phyloP scores from a whole-genome alignment of 2,797 vertebrate genomes.

The Pseudochirops cupreus region DNA sequence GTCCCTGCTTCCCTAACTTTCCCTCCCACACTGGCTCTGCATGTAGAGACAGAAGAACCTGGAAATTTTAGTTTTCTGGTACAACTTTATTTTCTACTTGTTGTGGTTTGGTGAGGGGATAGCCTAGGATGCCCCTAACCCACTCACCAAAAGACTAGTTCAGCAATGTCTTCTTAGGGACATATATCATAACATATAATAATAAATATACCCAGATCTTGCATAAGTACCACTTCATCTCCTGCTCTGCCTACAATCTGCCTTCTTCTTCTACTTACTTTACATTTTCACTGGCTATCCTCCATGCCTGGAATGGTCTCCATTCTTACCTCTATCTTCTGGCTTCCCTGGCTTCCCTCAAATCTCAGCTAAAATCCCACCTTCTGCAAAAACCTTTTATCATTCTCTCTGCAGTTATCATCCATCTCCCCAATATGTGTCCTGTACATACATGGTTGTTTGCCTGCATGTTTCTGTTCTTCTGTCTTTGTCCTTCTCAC shows the following conservation, averaged over 20 bases:
- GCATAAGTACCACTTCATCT: not conserved
- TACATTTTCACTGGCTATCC: not conserved
- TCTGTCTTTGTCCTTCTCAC: not conserved
- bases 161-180: not conserved
- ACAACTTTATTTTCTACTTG: not conserved
- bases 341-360: not conserved
- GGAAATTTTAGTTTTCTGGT: not conserved
- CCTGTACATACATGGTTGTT: too few relatives aligned
- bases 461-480: not conserved
- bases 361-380: not conserved
- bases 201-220: not conserved
- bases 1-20: not conserved
- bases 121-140: not conserved
- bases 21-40: not conserved
- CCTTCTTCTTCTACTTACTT: not conserved
- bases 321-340: not conserved
- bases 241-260: too few relatives aligned
- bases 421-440: too few relatives aligned
- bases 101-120: not conserved
- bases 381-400: not conserved
- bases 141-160: not conserved
- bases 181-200: not conserved
- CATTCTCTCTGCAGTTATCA: not conserved
- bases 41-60: not conserved
- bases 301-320: not conserved